Conservation (phyloP, 2,888 invertebrate genomes). For the Bhutanitis thaidina region DNA sequence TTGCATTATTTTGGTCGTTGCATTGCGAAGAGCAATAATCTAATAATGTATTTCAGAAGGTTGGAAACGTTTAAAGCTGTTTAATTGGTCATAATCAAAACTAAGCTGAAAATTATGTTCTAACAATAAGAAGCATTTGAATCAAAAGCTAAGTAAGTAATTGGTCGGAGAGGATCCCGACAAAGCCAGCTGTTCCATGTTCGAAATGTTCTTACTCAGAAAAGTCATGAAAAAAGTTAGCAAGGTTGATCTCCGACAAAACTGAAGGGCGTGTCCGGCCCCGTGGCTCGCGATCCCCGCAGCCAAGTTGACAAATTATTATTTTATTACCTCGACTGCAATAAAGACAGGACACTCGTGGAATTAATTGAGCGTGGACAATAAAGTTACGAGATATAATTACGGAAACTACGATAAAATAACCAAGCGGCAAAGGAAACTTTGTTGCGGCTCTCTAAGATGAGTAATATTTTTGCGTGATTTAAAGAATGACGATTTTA, state of each 20-base stretch:
- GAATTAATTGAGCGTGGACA: constrained; percentile 50
- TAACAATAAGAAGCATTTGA: neutral
- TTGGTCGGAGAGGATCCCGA: constrained; percentile 1
- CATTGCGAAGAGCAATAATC: too few species aligned
- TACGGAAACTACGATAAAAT: constrained; percentile 13
- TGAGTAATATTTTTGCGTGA: too few species aligned
- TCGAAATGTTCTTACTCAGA: neutral
- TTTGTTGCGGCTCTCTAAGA: neutral
- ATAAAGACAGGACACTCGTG: constrained; percentile 40
- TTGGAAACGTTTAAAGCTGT: too few species aligned
- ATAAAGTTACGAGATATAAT: constrained; percentile 26
- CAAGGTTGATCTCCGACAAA: constrained; percentile 31
- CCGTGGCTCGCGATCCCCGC: constrained; percentile 23
- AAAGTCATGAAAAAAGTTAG: constrained; percentile 8
- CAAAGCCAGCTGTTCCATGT: constrained; percentile 6
- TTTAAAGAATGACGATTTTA: too few species aligned
- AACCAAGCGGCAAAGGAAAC: constrained; percentile 1
- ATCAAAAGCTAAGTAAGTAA: neutral
- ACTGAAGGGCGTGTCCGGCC: constrained; percentile 37
- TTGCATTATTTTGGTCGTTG: too few species aligned
- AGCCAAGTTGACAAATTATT: constrained; percentile 46
- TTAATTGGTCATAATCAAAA: too few species aligned
- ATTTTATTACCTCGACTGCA: constrained; percentile 49
- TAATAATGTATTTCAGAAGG: too few species aligned
- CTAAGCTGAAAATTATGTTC: too few species aligned